Conservation (phyloP, 2,797 vertebrate genomes). For the Falco berigora region DNA sequence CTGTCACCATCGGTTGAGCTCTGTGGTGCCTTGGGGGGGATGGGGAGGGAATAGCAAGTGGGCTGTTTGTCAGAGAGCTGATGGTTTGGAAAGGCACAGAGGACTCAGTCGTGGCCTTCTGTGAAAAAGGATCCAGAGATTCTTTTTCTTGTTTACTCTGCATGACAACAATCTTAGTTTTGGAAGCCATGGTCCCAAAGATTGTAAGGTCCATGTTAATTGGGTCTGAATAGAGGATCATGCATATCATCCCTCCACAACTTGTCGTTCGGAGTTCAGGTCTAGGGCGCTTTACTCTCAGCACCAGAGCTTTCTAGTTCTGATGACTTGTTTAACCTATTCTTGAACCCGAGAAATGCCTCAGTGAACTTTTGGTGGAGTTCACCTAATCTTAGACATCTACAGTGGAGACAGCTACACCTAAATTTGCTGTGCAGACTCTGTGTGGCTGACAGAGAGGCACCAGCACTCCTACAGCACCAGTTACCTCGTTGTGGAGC, state of each 20-base stretch:
- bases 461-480: not conserved
- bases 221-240: not conserved
- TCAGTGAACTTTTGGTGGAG: not conserved
- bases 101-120: not conserved
- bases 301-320: not conserved
- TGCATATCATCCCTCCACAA: not conserved
- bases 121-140: not conserved
- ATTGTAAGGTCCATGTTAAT: not conserved
- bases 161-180: not conserved
- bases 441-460: not conserved
- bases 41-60: not conserved
- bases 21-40: not conserved
- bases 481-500: not conserved
- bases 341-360: not conserved
- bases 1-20: not conserved
- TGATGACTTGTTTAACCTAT: not conserved
- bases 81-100: not conserved
- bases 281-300: not conserved
- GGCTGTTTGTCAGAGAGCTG: not conserved
- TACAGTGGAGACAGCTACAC: not conserved
- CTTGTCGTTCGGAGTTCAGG: not conserved
- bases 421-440: not conserved
- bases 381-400: not conserved
- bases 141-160: not conserved
- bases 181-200: not conserved